phyloP scores from a whole-genome alignment of 1,140 invertebrate species.

The Rhyzopertha dominica region DNA sequence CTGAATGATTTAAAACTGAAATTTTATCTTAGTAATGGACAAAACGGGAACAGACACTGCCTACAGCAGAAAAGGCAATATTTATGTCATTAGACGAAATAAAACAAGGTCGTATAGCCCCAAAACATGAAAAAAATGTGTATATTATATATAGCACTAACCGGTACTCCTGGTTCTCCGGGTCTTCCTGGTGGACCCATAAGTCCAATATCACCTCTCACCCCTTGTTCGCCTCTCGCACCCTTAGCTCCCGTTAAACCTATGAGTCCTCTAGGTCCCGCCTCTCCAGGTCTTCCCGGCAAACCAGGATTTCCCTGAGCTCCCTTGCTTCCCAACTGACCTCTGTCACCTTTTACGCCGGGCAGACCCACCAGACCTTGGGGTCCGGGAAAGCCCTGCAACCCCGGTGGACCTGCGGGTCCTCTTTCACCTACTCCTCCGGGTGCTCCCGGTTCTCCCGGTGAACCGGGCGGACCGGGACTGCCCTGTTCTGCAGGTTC shows the following conservation, averaged over 20 bases:
- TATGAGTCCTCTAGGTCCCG: slow-evolving; percentile 57
- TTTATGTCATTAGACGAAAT: too few species aligned
- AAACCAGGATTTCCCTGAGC: slow-evolving; percentile 61
- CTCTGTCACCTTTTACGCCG: slow-evolving; percentile 69
- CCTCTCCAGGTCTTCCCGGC: slow-evolving; percentile 52
- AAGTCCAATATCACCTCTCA: slow-evolving; percentile 67
- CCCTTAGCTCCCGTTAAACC: slow-evolving; percentile 71
- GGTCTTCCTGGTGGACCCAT: slow-evolving; percentile 65
- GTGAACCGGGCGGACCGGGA: slow-evolving; percentile 63
- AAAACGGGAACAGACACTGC: too few species aligned
- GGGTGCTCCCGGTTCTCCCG: slow-evolving; percentile 66
- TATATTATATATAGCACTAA: slow-evolving; percentile 41
- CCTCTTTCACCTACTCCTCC: slow-evolving; percentile 66
- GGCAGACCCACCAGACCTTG: slow-evolving; percentile 61
- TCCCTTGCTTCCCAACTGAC: slow-evolving; percentile 63
- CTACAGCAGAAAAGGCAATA: too few species aligned
- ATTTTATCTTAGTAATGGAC: too few species aligned
- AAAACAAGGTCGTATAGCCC: background rate
- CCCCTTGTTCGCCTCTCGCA: slow-evolving; percentile 66
- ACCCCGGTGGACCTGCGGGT: slow-evolving; percentile 52
- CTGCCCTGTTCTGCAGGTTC: slow-evolving; percentile 72
- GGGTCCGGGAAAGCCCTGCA: slow-evolving; percentile 60
- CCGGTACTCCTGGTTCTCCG: slow-evolving; percentile 64
- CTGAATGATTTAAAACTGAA: too few species aligned
- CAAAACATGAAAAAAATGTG: background rate